Percentiles rank a stretch among this genome's conserved stretches.
These are phyloP conservation scores for Idaea dimidiata DNA, from an alignment of 2,888 invertebrate genomes.

Conservation along the genomic window DNA sequence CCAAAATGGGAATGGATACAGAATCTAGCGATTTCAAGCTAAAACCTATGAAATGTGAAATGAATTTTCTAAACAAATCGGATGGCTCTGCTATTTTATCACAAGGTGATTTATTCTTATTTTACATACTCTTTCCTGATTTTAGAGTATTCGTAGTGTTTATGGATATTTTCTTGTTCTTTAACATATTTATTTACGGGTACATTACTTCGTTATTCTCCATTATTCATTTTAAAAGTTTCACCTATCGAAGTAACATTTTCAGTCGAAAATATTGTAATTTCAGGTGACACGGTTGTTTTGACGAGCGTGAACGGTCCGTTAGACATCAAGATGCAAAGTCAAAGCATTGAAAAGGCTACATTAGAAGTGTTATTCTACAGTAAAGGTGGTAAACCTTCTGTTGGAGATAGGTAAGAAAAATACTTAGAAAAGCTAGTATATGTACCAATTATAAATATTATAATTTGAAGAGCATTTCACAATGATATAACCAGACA, in stretches of 20 bases:
- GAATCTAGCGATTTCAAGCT: slow-evolving; percentile 57
- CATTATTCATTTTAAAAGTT: background rate
- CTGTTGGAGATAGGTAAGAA: slow-evolving; percentile 61
- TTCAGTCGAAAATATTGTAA: background rate
- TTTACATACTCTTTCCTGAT: slow-evolving; percentile 1
- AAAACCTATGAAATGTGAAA: slow-evolving; percentile 83
- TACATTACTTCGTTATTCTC: background rate
- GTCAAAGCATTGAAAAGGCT: slow-evolving; percentile 88
- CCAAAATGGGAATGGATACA: slow-evolving; percentile 25
- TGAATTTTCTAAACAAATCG: slow-evolving; percentile 86
- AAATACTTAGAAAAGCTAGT: background rate
- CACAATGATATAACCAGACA: too few relatives aligned
- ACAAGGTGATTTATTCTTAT: slow-evolving; percentile 81
- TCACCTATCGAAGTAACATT: background rate
- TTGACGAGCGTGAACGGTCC: slow-evolving; percentile 91
- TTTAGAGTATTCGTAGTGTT: background rate
- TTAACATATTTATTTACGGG: background rate
- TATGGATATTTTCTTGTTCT: background rate
- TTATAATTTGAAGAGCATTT: too few relatives aligned
- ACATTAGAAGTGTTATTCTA: slow-evolving; percentile 89
- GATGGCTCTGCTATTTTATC: slow-evolving; percentile 90
- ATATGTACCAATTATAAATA: too few relatives aligned
- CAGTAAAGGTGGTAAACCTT: slow-evolving; percentile 87
- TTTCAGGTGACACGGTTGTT: slow-evolving; percentile 88
- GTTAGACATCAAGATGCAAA: slow-evolving; percentile 87